Percentiles rank a stretch among this genome's conserved stretches.
These are phyloP conservation scores for Chelmon rostratus DNA, from an alignment of 2,797 vertebrate species.

Conservation along the genomic window DNA sequence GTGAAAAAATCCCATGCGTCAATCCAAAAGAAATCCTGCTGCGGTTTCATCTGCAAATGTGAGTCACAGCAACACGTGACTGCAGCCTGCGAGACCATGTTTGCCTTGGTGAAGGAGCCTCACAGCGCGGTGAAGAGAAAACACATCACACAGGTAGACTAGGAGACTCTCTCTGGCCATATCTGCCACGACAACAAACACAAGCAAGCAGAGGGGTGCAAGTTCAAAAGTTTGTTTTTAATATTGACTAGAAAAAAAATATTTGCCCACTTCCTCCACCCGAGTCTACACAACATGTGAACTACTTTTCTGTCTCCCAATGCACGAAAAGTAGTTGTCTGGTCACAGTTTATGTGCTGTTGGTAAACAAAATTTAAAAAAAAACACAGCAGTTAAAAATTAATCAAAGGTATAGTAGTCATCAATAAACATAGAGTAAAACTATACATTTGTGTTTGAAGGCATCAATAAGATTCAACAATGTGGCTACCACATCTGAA, in stretches of 20 bases:
- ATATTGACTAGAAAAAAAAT: slow-evolving; percentile 63
- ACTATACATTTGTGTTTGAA: slow-evolving; percentile 27
- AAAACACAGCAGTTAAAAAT: slow-evolving; percentile 42
- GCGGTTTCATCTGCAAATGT: slow-evolving; percentile 27
- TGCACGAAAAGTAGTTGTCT: slow-evolving; percentile 21
- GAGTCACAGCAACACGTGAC: slow-evolving; percentile 1
- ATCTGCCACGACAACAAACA: slow-evolving; percentile 23
- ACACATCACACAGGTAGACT: slow-evolving; percentile 25
- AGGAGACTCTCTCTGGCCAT: neutral
- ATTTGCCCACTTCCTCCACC: slow-evolving; percentile 65
- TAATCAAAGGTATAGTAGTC: slow-evolving; percentile 20
- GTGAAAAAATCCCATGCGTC: slow-evolving; percentile 1
- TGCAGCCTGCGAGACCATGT: slow-evolving; percentile 13
- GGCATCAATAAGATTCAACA: slow-evolving; percentile 12
- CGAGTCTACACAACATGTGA: slow-evolving; percentile 40
- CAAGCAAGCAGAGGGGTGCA: slow-evolving; percentile 13
- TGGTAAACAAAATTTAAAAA: slow-evolving; percentile 38
- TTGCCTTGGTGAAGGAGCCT: slow-evolving; percentile 38
- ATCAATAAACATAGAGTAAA: slow-evolving; percentile 43
- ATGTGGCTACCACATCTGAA: slow-evolving; percentile 15
- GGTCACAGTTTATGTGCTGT: slow-evolving; percentile 49
- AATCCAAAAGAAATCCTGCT: slow-evolving; percentile 22
- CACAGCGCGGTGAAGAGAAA: slow-evolving; percentile 11
- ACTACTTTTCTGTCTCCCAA: slow-evolving; percentile 10
- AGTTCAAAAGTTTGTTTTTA: slow-evolving; percentile 64